Percentiles rank a stretch among this genome's conserved stretches.
phyloP scores from a whole-genome alignment of 2,888 invertebrate genomes.

The Pseudanteris insignis region DNA sequence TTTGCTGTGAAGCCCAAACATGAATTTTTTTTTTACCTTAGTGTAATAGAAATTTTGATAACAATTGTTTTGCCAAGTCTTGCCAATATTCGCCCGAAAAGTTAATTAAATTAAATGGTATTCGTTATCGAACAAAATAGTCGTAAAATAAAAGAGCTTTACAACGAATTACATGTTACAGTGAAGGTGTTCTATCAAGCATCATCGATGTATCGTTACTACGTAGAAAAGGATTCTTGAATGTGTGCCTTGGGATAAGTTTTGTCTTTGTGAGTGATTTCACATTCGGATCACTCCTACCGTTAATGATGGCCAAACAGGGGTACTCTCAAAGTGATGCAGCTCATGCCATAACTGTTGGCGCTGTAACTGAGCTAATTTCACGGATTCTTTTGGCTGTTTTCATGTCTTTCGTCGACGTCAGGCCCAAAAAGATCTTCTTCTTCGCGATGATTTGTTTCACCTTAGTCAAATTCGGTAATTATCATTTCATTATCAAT shows the following conservation, averaged over 20 bases:
- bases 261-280: constrained; percentile 76
- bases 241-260: constrained; percentile 76
- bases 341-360: constrained; percentile 76
- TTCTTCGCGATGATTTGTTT: constrained; percentile 75
- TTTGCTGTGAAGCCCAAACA: too few species aligned
- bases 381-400: constrained; percentile 74
- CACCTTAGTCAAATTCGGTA: constrained; percentile 76
- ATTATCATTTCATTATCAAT: too few species aligned
- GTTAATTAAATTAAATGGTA: too few species aligned
- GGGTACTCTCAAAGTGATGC: constrained; percentile 72
- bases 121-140: too few species aligned
- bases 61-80: not conserved
- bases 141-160: too few species aligned
- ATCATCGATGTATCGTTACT: constrained; percentile 59
- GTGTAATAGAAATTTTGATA: too few species aligned
- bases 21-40: too few species aligned
- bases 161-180: too few species aligned
- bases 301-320: constrained; percentile 71
- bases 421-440: constrained; percentile 74
- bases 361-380: constrained; percentile 75
- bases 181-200: constrained; percentile 1
- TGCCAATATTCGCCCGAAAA: not conserved
- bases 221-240: constrained; percentile 66
- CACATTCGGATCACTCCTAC: constrained; percentile 76
- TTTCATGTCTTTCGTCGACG: constrained; percentile 71